Conservation (phyloP, 2,113 vertebrate species). For the Phaetusa simplex region DNA sequence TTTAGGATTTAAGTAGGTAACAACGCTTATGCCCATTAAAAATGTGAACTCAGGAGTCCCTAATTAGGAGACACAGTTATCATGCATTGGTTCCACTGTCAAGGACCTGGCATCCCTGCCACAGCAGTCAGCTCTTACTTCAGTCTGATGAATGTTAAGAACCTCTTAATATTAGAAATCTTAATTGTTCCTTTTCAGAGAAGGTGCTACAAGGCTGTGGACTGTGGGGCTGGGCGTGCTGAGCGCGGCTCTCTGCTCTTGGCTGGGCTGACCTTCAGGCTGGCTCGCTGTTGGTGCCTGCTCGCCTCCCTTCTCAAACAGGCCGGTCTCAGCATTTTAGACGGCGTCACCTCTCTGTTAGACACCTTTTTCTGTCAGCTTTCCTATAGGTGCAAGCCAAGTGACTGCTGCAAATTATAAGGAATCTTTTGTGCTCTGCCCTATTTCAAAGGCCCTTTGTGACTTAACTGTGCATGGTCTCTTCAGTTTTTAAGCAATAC, state of each 20-base stretch:
- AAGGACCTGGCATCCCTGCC: neutral
- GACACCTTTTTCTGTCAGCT: neutral
- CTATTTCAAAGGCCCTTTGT: neutral
- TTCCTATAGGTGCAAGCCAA: neutral
- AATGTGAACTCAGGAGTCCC: neutral
- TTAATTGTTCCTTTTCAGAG: neutral
- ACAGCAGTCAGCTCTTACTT: neutral
- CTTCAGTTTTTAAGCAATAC: neutral
- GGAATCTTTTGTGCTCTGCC: neutral
- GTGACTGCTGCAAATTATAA: neutral
- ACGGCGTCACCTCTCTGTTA: neutral
- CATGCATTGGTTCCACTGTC: neutral
- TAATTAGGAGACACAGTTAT: neutral
- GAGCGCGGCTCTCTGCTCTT: neutral
- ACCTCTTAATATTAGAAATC: neutral
- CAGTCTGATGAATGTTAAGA: neutral
- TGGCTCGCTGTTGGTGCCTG: neutral
- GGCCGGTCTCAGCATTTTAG: neutral
- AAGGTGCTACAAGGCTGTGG: neutral
- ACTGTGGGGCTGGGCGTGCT: neutral
- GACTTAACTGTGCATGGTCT: neutral
- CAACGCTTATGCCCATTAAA: neutral
- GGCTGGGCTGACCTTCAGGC: neutral
- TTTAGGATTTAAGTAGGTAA: neutral
- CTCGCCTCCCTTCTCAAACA: neutral